Base-by-base conservation (phyloP, 2,888 invertebrate species). In the Portevinia maculata region DNA sequence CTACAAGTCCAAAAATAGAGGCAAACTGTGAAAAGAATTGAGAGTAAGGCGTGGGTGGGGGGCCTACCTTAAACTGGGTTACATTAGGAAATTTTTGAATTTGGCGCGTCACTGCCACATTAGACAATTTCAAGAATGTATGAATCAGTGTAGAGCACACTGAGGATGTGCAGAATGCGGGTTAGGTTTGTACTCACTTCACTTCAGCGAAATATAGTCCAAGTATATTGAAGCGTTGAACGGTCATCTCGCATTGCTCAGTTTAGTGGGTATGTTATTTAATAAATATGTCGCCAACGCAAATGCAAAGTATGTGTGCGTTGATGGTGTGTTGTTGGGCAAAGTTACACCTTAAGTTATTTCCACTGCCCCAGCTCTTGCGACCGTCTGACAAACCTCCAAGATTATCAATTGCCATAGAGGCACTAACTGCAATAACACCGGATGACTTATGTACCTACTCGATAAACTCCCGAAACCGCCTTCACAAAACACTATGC, bases 81-180 rank as follows among this genome's bases (percentile, higher is more conserved):
- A 78, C 62, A 52, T 81, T 53, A 81, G 81, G 59, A 70, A 19
- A 39, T 28, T 60, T 41, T 32, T 21, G 55, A 65, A 71, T 62
- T 81, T 78, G 83, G 67, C 83, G 83, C 71, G 78, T 73, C 83
- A 73, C 73, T 83, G 71, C 78, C 67, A 78, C 78, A 83, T 78
- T 78, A 78, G 78, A 67, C 78, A 83, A 83, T 78, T 78, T 57
- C 67, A 67, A 67, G 55, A 24, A 24, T 73, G 67, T 73, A 71
- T 71, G 78, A 76, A 83, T 73, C 48, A 62, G 78, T 78, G 81
- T 81, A 60, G 76, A 60, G 13, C 76, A 81, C 8, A 24, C 30
- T 24, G 30, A 41, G 53, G 60, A 53, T 65, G 39, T 28, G 44
- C 30, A 15, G 15, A 44, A 11, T 13, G 34, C 11, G 8, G n/a